Conservation (phyloP, 2,113 vertebrate species). For the Myxocyprinus asiaticus region DNA sequence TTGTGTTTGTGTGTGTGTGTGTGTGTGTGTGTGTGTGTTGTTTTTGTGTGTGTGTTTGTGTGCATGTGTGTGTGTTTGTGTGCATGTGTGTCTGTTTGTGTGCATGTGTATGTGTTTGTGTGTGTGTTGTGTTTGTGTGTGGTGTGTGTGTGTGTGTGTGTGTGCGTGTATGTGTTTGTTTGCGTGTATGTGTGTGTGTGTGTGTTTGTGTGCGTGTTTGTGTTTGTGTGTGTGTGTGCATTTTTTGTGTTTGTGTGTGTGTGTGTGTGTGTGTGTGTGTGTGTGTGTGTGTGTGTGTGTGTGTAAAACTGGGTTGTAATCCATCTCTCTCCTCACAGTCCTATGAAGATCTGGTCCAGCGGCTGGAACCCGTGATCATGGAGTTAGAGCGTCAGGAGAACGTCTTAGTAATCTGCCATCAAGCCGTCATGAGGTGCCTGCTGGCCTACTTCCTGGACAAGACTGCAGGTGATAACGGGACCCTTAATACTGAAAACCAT, state of each 20-base stretch:
- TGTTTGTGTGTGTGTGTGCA: background rate
- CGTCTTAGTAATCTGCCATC: constrained; percentile 95
- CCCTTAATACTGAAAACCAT: background rate
- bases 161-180: background rate
- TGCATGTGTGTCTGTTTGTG: too few species aligned
- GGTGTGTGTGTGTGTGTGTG: background rate
- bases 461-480: constrained; percentile 78
- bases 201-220: background rate
- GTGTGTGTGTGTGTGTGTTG: background rate
- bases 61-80: too few species aligned
- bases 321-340: constrained; percentile 73
- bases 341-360: constrained; percentile 96
- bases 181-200: too few species aligned
- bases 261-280: too few species aligned
- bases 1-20: too few species aligned
- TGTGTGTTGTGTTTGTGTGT: background rate
- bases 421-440: constrained; percentile 97
- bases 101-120: too few species aligned
- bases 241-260: too few species aligned
- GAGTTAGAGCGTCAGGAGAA: constrained; percentile 98
- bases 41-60: too few species aligned
- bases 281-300: background rate
- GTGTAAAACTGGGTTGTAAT: background rate
- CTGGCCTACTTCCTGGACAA: constrained; percentile 98
- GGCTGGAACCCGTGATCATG: constrained; percentile 97